A percentile compares a stretch with the other conserved stretches of the same genome.
Conservation (phyloP, 2,113 vertebrate species). For the Nycticorax nycticorax region DNA sequence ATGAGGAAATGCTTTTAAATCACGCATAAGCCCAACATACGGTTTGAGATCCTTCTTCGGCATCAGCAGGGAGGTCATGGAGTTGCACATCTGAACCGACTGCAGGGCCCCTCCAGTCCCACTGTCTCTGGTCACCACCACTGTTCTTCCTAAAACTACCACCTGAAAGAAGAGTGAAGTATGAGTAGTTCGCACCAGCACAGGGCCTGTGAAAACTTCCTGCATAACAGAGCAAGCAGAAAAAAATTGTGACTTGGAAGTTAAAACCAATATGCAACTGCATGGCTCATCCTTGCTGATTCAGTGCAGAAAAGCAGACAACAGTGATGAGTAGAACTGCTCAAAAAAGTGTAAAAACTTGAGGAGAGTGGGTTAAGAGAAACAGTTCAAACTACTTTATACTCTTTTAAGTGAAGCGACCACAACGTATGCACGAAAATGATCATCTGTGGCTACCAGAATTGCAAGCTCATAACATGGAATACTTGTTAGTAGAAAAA, state of each 20-base stretch:
- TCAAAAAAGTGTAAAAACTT: neutral
- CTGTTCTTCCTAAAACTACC: conserved; percentile 78
- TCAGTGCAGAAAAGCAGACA: neutral
- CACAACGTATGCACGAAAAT: neutral
- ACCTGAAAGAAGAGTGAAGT: conserved; percentile 63
- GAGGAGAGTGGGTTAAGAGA: neutral
- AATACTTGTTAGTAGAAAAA: neutral
- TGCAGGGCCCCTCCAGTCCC: conserved; percentile 75
- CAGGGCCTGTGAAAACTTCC: neutral
- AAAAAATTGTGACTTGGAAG: neutral
- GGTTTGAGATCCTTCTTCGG: conserved; percentile 10
- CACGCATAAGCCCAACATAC: conserved; percentile 3
- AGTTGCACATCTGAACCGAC: conserved; percentile 72
- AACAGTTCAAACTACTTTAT: neutral
- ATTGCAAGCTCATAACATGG: neutral
- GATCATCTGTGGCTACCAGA: neutral
- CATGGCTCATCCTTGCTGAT: neutral
- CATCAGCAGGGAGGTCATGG: conserved; percentile 8
- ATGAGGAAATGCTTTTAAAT: neutral
- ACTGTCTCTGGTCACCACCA: conserved; percentile 65
- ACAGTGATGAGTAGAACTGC: neutral
- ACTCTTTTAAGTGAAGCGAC: neutral
- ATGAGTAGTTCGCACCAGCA: neutral
- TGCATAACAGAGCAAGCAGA: neutral
- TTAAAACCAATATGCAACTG: neutral